These are phyloP conservation scores for Cettia cetti DNA, from an alignment of 2,113 vertebrate species.

Conservation along the genomic window DNA sequence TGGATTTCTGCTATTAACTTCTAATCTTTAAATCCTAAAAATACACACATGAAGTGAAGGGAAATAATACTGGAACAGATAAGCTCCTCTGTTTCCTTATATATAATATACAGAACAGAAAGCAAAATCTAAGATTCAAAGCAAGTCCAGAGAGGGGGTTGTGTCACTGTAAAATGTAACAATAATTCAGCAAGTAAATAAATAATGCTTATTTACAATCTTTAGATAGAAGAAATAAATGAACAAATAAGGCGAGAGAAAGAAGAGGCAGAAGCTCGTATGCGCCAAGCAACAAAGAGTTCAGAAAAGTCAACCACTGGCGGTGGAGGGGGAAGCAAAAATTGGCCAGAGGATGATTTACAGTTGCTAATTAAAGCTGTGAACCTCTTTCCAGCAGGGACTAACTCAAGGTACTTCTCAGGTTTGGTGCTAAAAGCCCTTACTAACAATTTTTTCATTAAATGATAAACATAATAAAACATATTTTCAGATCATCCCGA, in stretches of 20 bases:
- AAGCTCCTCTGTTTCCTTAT: neutral
- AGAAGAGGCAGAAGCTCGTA: slow-evolving; percentile 89
- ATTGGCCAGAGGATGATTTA: slow-evolving; percentile 94
- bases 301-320: slow-evolving; percentile 83
- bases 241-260: slow-evolving; percentile 86
- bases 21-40: neutral
- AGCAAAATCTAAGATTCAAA: neutral
- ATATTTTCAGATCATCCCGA: neutral
- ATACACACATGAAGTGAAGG: fast-evolving
- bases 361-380: slow-evolving; percentile 98
- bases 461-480: neutral
- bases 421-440: neutral
- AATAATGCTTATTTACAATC: slow-evolving; percentile 16
- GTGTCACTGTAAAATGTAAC: neutral
- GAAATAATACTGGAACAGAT: neutral
- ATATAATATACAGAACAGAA: neutral
- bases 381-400: slow-evolving; percentile 97
- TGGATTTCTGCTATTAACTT: neutral
- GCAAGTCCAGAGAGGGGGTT: neutral
- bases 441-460: neutral
- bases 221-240: slow-evolving; percentile 92
- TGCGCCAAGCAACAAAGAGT: slow-evolving; percentile 83
- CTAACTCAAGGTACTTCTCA: slow-evolving; percentile 88
- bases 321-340: slow-evolving; percentile 81
- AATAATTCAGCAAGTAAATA: neutral